A percentile compares a stretch with the other conserved stretches of the same genome.
phyloP scores from a whole-genome alignment of 2,888 invertebrate genomes.

The Leucophenga montana region DNA sequence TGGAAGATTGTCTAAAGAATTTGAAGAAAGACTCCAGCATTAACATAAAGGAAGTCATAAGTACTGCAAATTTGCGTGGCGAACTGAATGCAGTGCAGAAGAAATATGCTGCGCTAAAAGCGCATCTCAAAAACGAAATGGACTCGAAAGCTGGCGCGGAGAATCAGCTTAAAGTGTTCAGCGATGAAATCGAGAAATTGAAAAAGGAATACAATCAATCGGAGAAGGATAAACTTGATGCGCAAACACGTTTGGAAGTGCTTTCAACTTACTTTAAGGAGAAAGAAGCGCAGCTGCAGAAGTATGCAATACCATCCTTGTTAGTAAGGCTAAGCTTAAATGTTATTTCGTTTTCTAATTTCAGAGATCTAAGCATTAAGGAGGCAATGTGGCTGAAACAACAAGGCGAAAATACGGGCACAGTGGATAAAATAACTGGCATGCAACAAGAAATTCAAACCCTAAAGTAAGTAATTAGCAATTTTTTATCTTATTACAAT shows the following conservation, averaged over 20 bases:
- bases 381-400: slow-evolving; percentile 86
- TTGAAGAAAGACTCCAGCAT: slow-evolving; percentile 72
- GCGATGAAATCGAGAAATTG: slow-evolving; percentile 75
- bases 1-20: slow-evolving; percentile 74
- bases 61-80: slow-evolving; percentile 76
- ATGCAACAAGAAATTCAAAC: slow-evolving; percentile 87
- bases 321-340: too few relatives aligned
- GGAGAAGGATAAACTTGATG: slow-evolving; percentile 83
- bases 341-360: slow-evolving; percentile 49
- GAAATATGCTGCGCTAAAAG: slow-evolving; percentile 74
- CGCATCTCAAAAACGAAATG: slow-evolving; percentile 73
- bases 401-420: slow-evolving; percentile 86
- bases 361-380: slow-evolving; percentile 83
- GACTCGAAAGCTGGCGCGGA: slow-evolving; percentile 73
- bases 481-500: too few relatives aligned
- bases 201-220: slow-evolving; percentile 78
- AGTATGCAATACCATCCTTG: too few relatives aligned
- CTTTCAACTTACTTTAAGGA: slow-evolving; percentile 92
- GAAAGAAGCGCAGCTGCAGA: slow-evolving; percentile 88
- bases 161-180: slow-evolving; percentile 71
- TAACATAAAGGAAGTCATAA: slow-evolving; percentile 75
- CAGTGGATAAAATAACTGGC: slow-evolving; percentile 84
- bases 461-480: slow-evolving; percentile 78
- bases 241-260: slow-evolving; percentile 87
- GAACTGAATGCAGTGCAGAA: slow-evolving; percentile 76